Conservation (phyloP, 2,888 invertebrate species). For the Zaprionus bogoriensis region DNA sequence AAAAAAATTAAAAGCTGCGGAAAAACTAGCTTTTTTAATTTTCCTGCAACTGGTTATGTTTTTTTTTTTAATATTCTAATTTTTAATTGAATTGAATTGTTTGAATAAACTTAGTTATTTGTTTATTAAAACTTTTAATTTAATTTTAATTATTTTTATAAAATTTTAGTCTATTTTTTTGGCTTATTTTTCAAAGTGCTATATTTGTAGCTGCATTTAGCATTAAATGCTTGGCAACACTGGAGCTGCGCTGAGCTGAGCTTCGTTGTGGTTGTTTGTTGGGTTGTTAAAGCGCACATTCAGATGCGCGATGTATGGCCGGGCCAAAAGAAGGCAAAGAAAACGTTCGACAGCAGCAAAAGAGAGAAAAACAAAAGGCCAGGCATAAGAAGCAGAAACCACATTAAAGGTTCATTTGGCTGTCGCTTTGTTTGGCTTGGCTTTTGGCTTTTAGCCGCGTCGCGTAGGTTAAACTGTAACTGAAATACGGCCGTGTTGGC, state of each 20-base stretch:
- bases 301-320: conserved; percentile 34
- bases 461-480: conserved; percentile 70
- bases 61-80: no score
- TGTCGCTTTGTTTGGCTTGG: conserved; percentile 70
- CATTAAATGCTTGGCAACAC: no score
- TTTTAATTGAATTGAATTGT: no score
- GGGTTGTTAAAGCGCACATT: conserved; percentile 62
- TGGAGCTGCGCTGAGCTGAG: conserved; percentile 21
- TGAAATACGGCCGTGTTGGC: conserved; percentile 61
- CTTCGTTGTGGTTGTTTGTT: conserved; percentile 53
- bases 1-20: no score
- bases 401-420: conserved; percentile 76
- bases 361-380: conserved; percentile 4
- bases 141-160: no score
- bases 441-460: conserved; percentile 28
- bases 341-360: conserved; percentile 7
- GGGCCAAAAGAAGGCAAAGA: conserved; percentile 21
- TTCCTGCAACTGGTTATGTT: no score
- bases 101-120: no score
- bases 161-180: no score
- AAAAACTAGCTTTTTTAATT: no score
- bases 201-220: no score
- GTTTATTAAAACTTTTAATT: no score
- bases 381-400: conserved; percentile 44
- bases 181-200: no score